phyloP scores from a whole-genome alignment of 2,113 vertebrate genomes.

The Sula dactylatra region DNA sequence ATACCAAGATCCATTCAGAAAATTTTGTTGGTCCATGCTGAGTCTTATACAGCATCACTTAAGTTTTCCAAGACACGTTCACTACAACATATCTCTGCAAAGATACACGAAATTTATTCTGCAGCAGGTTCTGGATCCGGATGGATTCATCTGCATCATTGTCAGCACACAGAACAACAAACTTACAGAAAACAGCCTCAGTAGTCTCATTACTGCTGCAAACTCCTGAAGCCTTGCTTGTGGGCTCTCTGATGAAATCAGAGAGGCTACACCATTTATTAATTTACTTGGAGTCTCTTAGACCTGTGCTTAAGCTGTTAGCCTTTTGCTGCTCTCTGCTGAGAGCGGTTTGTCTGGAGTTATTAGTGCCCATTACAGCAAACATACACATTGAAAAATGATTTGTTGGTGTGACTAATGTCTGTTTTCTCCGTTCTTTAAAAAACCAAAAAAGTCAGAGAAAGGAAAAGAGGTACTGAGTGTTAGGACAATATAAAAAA shows the following conservation, averaged over 20 bases:
- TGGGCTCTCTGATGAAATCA: neutral
- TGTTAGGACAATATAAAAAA: neutral
- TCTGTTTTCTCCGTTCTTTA: neutral
- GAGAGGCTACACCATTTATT: neutral
- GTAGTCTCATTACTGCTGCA: neutral
- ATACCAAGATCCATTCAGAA: slow-evolving; percentile 57
- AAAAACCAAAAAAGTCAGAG: neutral
- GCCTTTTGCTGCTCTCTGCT: neutral
- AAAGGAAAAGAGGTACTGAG: neutral
- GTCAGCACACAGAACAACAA: slow-evolving; percentile 41
- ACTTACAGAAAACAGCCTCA: slow-evolving; percentile 43
- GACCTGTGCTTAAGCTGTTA: neutral
- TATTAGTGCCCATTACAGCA: neutral
- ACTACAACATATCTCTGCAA: slow-evolving; percentile 51
- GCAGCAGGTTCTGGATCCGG: slow-evolving; percentile 40
- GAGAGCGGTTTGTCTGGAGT: slow-evolving; percentile 9
- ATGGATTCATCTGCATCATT: slow-evolving; percentile 15
- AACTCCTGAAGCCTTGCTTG: neutral
- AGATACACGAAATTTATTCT: slow-evolving; percentile 61
- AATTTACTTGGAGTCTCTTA: neutral
- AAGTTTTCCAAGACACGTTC: slow-evolving; percentile 53
- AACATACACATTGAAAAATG: neutral
- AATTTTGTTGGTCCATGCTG: slow-evolving; percentile 55
- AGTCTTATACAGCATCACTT: slow-evolving; percentile 39
- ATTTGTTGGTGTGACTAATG: neutral